Percentiles rank a stretch among this genome's conserved stretches.
phyloP scores from a whole-genome alignment of 2,888 invertebrate genomes.

The Oasisia sp. region DNA sequence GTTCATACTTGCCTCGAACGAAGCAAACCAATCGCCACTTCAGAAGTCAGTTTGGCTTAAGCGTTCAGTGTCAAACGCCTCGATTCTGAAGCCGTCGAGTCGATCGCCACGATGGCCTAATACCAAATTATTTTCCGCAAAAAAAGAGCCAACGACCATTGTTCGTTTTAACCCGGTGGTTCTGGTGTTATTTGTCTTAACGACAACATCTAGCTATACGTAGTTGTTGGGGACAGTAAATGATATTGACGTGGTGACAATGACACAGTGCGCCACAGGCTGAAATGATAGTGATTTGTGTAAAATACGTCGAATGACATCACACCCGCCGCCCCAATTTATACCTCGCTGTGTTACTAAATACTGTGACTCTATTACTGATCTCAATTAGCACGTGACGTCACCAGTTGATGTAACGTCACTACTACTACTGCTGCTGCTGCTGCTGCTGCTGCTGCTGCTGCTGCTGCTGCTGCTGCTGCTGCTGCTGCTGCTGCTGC shows the following conservation, averaged over 20 bases:
- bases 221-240: no score
- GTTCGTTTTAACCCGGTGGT: neutral
- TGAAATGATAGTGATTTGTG: no score
- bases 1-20: neutral
- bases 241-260: no score
- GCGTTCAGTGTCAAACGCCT: neutral
- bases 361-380: no score
- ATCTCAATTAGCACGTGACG: no score
- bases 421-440: conserved; percentile 14
- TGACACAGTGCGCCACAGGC: no score
- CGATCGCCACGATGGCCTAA: neutral
- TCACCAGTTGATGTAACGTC: no score
- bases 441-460: neutral
- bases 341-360: no score
- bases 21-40: neutral
- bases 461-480: neutral
- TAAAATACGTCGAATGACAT: no score
- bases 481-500: conserved; percentile 18
- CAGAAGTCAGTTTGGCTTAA: neutral
- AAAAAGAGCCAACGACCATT: neutral
- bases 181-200: neutral
- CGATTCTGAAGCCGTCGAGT: neutral
- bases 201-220: no score
- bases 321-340: no score
- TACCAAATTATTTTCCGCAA: neutral